Evolutionary conservation across 2,797 vertebrate genomes (phyloP).

Genomic region (Gallinago nigripennis): DNA sequence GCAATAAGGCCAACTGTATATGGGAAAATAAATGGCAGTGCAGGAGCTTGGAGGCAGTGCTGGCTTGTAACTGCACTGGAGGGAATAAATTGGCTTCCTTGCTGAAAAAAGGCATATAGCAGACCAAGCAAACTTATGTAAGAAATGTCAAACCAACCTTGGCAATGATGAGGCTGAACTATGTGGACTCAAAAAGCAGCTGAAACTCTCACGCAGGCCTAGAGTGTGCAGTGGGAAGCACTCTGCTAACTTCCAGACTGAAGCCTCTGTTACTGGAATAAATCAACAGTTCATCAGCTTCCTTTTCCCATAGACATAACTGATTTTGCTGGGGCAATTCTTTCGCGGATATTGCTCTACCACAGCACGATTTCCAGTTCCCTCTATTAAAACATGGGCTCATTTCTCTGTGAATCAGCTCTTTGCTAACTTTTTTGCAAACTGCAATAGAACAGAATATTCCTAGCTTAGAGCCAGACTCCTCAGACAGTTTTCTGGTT

Average conservation of each 20-base stretch:
- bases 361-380: not conserved
- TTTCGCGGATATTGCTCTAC: not conserved
- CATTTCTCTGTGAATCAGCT: slow-evolving; percentile 24
- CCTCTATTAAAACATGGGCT: not conserved
- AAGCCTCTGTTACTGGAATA: not conserved
- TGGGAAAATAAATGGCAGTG: not conserved
- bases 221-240: not conserved
- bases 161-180: not conserved
- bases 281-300: not conserved
- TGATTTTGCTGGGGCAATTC: not conserved
- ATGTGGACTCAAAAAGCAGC: not conserved
- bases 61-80: not conserved
- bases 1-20: not conserved
- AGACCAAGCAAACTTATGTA: not conserved
- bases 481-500: not conserved
- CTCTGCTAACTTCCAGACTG: not conserved
- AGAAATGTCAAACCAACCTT: not conserved
- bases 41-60: not conserved
- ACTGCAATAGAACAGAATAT: not conserved
- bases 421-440: not conserved
- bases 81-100: not conserved
- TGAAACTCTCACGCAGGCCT: not conserved
- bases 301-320: not conserved
- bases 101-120: not conserved
- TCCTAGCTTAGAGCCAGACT: not conserved